A percentile compares a stretch with the other conserved stretches of the same genome.
These are phyloP conservation scores for Macrocentrus cingulum DNA, from an alignment of 1,140 invertebrate species.

Conservation along the genomic window DNA sequence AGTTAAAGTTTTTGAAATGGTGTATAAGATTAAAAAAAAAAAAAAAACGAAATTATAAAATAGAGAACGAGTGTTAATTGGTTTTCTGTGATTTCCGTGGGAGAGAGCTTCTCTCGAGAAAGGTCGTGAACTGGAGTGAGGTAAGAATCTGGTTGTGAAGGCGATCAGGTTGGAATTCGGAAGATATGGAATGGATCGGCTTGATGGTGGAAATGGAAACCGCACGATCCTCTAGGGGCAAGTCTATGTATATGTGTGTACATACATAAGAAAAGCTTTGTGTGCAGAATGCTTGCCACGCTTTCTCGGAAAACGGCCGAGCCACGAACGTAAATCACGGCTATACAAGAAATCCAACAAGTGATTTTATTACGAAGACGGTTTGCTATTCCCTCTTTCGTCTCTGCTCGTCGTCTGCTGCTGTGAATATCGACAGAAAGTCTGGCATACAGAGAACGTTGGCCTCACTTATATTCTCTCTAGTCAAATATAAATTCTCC, in stretches of 20 bases:
- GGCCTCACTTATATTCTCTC: no score
- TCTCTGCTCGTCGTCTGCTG: not conserved
- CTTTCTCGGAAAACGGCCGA: constrained; percentile 13
- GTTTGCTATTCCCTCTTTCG: constrained; percentile 24
- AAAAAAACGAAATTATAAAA: not conserved
- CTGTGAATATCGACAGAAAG: constrained; percentile 3
- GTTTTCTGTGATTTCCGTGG: constrained; percentile 17
- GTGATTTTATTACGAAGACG: constrained; percentile 44
- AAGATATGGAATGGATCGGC: constrained; percentile 22
- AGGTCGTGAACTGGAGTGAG: constrained; percentile 6
- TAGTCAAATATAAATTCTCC: no score
- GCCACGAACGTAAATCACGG: constrained; percentile 33
- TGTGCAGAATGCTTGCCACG: constrained; percentile 17
- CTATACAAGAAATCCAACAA: constrained; percentile 43
- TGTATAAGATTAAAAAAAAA: not conserved
- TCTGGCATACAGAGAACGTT: no score
- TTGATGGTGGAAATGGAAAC: constrained; percentile 14
- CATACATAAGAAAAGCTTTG: no score
- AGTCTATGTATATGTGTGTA: no score
- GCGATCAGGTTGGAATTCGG: constrained; percentile 21
- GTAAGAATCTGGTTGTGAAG: constrained; percentile 9
- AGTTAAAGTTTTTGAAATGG: not conserved
- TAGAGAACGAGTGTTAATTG: constrained; percentile 20
- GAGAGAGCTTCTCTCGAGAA: no score
- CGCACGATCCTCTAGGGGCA: not conserved